Evolutionary conservation across 92 coral and sea anemone species (phyloP), one percentile per base, ranked within the genome.

Genomic region (Hydrozoanthus gracilis): DNA sequence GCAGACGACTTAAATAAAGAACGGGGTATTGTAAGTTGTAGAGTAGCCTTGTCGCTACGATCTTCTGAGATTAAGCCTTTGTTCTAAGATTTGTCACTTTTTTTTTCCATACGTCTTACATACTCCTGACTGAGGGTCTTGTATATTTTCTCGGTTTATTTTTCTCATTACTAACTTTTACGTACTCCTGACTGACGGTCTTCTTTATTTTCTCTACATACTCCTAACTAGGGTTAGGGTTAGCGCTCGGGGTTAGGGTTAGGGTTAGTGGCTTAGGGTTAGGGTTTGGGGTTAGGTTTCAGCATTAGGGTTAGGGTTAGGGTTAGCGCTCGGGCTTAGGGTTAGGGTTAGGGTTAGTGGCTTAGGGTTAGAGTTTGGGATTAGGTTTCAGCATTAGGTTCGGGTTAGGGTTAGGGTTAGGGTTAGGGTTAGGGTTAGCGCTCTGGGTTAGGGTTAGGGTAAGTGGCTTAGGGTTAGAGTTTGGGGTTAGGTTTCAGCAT

Each of bases 221-320:
- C n/a, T n/a, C n/a, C n/a, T n/a, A n/a, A n/a, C n/a, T 61, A 61
- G 67, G 67, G 67, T 61, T 61, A 61, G 67, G 67, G 14, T 61
- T 61, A 52, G 58, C n/a, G n/a, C n/a, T n/a, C n/a, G n/a, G n/a
- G n/a, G n/a, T n/a, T n/a, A n/a, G n/a, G n/a, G n/a, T n/a, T n/a
- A n/a, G n/a, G n/a, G n/a, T n/a, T n/a, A n/a, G n/a, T n/a, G n/a
- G n/a, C n/a, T n/a, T n/a, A n/a, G 58, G 58, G n/a, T n/a, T n/a
- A n/a, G n/a, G n/a, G n/a, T 52, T 52, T 5, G 58, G 58, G 67
- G 14, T 61, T 5, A 11, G 58, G 58, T 52, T 52, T 5, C 6
- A 6, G 58, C 58, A 5, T 11, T n/a, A n/a, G n/a, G n/a, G n/a
- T n/a, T n/a, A 20, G 67, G 67, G 14, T 61, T 61, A 61, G 67